phyloP scores from a whole-genome alignment of 2,888 invertebrate species.

The Drosophila prostipennis region DNA sequence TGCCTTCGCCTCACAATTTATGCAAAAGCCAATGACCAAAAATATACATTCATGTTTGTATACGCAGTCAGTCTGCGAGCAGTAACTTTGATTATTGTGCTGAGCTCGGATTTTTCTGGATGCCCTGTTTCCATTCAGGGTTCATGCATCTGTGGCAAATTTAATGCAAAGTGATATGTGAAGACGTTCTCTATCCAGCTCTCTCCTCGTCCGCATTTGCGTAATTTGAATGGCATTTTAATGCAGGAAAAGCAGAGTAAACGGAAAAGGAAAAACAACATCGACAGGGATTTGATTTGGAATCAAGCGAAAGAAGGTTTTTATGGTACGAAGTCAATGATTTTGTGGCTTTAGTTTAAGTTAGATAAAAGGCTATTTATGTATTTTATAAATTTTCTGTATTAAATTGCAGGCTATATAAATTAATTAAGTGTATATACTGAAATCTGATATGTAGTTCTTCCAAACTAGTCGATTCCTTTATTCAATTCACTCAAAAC shows the following conservation, averaged over 20 bases:
- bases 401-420: neutral
- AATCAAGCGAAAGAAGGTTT: neutral
- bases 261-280: constrained; percentile 15
- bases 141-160: constrained; percentile 42
- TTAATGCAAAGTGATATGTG: constrained; percentile 45
- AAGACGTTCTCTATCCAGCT: constrained; percentile 14
- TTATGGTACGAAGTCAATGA: neutral
- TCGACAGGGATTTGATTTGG: constrained; percentile 11
- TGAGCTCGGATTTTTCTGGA: constrained; percentile 38
- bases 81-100: constrained; percentile 45
- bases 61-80: constrained; percentile 1
- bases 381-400: too few relatives aligned
- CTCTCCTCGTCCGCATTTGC: constrained; percentile 23
- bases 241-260: constrained; percentile 29
- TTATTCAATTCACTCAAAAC: neutral
- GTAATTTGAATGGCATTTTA: constrained; percentile 42
- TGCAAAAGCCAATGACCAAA: constrained; percentile 60
- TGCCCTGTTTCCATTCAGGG: constrained; percentile 35
- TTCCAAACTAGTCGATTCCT: neutral
- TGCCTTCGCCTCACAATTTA: constrained; percentile 53
- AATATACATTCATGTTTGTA: constrained; percentile 17
- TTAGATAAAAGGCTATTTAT: neutral
- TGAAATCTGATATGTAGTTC: neutral
- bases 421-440: too few relatives aligned
- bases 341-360: neutral